phyloP scores from a whole-genome alignment of 2,797 vertebrate species.

The Dendrocincla tyrannina region DNA sequence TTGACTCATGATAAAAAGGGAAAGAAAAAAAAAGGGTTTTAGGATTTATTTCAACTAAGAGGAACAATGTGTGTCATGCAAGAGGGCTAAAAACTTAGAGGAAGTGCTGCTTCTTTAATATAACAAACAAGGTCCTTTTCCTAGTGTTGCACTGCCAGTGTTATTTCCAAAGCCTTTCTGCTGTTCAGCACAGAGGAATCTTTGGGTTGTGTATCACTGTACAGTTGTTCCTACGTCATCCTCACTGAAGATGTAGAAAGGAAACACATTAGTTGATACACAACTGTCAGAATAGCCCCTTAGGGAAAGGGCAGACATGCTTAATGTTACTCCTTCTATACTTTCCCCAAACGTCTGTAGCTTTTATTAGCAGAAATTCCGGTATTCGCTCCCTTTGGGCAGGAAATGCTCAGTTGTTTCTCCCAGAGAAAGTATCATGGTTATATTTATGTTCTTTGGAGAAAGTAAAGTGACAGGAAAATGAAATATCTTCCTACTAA shows the following conservation, averaged over 20 bases:
- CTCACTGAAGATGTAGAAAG: neutral
- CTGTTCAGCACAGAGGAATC: neutral
- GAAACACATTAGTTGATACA: neutral
- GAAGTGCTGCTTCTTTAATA: neutral
- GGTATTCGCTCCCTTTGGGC: neutral
- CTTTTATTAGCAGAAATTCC: slow-evolving; percentile 14
- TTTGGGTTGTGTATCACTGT: neutral
- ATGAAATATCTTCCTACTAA: slow-evolving; percentile 2
- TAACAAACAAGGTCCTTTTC: neutral
- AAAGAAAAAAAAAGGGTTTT: neutral
- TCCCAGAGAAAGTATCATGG: neutral
- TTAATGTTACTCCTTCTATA: neutral
- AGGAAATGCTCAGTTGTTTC: slow-evolving; percentile 4
- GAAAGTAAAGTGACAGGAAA: slow-evolving; percentile 2
- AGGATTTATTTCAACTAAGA: neutral
- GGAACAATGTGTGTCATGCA: neutral
- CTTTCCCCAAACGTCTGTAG: neutral
- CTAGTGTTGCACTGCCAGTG: neutral
- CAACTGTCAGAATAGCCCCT: neutral
- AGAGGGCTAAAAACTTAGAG: neutral
- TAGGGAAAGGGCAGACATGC: neutral
- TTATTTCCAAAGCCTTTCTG: neutral
- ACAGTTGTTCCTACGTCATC: neutral
- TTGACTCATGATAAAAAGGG: slow-evolving; percentile 34
- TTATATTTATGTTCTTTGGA: neutral